phyloP scores from a whole-genome alignment of 2,113 vertebrate species.

The Pseudopipra pipra region DNA sequence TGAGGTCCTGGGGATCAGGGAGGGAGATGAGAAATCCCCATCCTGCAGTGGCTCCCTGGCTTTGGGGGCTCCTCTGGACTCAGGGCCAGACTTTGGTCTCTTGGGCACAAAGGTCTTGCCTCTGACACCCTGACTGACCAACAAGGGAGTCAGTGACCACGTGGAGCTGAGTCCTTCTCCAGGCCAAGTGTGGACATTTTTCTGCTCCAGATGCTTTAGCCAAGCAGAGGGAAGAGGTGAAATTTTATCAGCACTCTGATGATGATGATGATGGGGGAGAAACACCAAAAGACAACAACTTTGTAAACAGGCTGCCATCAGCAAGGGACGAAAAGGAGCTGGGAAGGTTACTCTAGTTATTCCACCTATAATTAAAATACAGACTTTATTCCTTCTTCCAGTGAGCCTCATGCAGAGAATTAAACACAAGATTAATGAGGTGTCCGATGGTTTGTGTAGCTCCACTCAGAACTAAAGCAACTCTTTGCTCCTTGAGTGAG shows the following conservation, averaged over 20 bases:
- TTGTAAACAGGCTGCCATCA: not conserved
- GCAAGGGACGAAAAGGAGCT: not conserved
- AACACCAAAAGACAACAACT: not conserved
- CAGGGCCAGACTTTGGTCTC: not conserved
- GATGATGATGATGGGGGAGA: no score
- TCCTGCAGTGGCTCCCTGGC: not conserved
- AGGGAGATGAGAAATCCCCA: not conserved
- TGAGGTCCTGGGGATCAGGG: fast-evolving
- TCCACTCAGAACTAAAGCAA: not conserved
- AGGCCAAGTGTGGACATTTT: not conserved
- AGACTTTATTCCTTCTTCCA: not conserved
- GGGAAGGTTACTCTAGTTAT: not conserved
- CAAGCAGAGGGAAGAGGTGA: not conserved
- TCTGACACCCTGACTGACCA: not conserved
- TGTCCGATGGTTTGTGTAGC: constrained; percentile 25
- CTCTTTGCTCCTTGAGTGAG: not conserved
- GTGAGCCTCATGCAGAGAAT: not conserved
- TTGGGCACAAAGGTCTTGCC: not conserved
- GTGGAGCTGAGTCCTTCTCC: not conserved
- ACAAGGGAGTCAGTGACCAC: fast-evolving
- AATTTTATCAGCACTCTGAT: not conserved
- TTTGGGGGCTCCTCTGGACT: not conserved
- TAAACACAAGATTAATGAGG: constrained; percentile 33
- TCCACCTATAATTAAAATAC: not conserved
- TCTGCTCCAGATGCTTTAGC: not conserved